These are phyloP conservation scores for Phengaris arion DNA, from an alignment of 2,888 invertebrate genomes.

Conservation along the genomic window DNA sequence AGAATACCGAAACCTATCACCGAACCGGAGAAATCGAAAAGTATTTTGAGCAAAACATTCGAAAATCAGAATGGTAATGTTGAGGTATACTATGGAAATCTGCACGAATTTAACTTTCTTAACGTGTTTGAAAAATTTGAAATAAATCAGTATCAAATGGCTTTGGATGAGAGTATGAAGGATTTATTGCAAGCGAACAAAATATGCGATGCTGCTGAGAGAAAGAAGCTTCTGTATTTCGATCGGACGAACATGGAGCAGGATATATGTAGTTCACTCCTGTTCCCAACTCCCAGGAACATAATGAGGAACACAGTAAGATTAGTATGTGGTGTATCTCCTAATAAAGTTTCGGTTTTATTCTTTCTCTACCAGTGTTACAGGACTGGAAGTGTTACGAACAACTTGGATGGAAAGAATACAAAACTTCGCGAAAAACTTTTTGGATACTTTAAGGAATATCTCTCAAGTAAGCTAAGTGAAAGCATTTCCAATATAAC, in stretches of 20 bases:
- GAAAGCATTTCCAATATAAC: constrained; percentile 63
- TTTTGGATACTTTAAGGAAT: constrained; percentile 60
- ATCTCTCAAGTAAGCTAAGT: constrained; percentile 54
- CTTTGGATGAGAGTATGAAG: constrained; percentile 57
- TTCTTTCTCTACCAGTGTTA: constrained; percentile 71
- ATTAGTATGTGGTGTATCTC: constrained; percentile 61
- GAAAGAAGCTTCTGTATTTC: constrained; percentile 52
- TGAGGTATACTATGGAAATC: constrained; percentile 52
- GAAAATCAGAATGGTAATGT: constrained; percentile 57
- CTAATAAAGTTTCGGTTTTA: constrained; percentile 61
- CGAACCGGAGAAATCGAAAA: constrained; percentile 45
- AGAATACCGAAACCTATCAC: constrained; percentile 58
- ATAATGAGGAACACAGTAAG: constrained; percentile 65
- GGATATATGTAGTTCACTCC: constrained; percentile 56
- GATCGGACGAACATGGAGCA: constrained; percentile 68
- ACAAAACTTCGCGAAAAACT: constrained; percentile 64
- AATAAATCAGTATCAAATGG: constrained; percentile 62
- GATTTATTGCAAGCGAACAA: constrained; percentile 54
- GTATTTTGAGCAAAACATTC: constrained; percentile 57
- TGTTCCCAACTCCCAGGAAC: constrained; percentile 60
- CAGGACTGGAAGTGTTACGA: constrained; percentile 56
- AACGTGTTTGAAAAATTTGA: constrained; percentile 63
- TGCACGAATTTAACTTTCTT: constrained; percentile 62
- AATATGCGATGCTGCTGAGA: constrained; percentile 43
- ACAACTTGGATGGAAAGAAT: constrained; percentile 63